Evolutionary conservation across 1,140 invertebrate genomes (phyloP).

Genomic region (Mamestra configurata): DNA sequence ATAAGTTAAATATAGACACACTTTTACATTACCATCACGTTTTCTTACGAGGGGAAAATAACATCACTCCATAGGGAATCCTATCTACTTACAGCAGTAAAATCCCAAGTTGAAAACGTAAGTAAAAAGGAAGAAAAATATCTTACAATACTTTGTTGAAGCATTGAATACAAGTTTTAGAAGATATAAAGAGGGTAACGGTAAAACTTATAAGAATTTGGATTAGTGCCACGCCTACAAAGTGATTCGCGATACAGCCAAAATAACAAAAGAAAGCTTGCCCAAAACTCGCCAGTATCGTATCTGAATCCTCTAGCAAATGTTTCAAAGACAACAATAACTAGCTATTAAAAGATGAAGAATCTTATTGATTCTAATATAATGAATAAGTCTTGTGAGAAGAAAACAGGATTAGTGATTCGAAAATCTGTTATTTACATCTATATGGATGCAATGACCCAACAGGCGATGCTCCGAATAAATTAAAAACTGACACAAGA

Average conservation of each 20-base stretch:
- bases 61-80: conserved; percentile 1
- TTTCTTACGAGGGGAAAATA: not conserved
- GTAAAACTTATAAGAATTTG: conserved; percentile 12
- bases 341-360: not conserved
- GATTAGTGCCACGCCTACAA: not conserved
- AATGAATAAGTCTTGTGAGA: no score
- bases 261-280: conserved; percentile 18
- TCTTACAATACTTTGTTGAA: not conserved
- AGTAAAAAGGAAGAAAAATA: not conserved
- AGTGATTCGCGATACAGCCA: conserved; percentile 3
- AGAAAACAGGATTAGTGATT: no score
- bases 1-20: not conserved
- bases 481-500: not conserved
- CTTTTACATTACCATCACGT: conserved; percentile 2
- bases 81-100: not conserved
- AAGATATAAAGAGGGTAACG: conserved; percentile 3
- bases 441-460: not conserved
- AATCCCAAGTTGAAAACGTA: not conserved
- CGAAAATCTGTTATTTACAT: no score
- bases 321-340: not conserved
- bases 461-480: not conserved
- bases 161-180: not conserved
- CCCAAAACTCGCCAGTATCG: not conserved
- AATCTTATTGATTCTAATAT: no score
- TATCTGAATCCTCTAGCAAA: not conserved